Conservation (phyloP, 2,888 invertebrate genomes). For the Leptinotarsa rubiginosa region DNA sequence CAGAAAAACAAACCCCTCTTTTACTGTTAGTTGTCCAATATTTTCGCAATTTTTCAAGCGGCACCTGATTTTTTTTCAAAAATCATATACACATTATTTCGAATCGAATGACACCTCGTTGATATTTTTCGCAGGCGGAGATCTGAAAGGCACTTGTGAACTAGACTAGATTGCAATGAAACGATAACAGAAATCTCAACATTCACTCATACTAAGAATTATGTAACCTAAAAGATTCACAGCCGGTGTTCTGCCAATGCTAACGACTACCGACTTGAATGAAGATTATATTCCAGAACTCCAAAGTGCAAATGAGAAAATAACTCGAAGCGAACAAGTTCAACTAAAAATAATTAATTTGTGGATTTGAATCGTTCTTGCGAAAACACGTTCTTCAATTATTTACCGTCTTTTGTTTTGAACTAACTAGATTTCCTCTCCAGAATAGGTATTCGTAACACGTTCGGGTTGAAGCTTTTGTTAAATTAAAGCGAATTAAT, state of each 20-base stretch:
- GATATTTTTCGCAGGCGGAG: too few species aligned
- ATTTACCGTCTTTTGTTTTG: slow-evolving; percentile 62
- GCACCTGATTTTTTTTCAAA: too few species aligned
- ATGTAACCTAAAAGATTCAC: neutral
- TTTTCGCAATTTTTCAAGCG: too few species aligned
- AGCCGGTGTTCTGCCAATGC: neutral
- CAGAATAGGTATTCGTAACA: slow-evolving; percentile 57
- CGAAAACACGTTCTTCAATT: slow-evolving; percentile 60
- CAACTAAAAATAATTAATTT: slow-evolving; percentile 59
- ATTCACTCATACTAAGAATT: neutral
- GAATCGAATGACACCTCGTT: too few species aligned
- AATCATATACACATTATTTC: too few species aligned
- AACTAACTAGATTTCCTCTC: slow-evolving; percentile 59
- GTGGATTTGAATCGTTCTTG: slow-evolving; percentile 55
- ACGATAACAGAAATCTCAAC: neutral
- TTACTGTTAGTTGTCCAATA: too few species aligned
- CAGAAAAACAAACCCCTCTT: too few species aligned
- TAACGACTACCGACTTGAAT: slow-evolving; percentile 23
- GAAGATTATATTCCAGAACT: slow-evolving; percentile 24
- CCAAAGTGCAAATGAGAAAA: slow-evolving; percentile 42
- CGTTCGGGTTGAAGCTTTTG: slow-evolving; percentile 59
- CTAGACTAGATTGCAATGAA: too few species aligned
- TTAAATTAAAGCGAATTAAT: slow-evolving; percentile 61
- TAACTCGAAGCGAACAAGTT: slow-evolving; percentile 54
- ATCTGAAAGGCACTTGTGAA: too few species aligned